A percentile compares a stretch with the other conserved stretches of the same genome.
These are phyloP conservation scores for Dipodomys spectabilis DNA, from an alignment of 2,113 vertebrate species.

Conservation along the genomic window DNA sequence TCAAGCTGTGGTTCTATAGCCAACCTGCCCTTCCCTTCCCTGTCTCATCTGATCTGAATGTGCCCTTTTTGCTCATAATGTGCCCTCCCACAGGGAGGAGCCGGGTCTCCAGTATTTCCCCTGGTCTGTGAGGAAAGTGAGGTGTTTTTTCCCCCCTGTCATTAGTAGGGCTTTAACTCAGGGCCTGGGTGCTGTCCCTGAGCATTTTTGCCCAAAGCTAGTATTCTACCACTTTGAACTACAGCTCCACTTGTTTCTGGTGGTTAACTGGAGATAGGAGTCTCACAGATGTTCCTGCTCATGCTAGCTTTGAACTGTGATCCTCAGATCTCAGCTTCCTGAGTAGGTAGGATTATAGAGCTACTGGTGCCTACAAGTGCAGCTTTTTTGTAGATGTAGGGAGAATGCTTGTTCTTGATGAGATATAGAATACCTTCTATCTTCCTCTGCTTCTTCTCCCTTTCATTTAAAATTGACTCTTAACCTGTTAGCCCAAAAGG, in stretches of 20 bases:
- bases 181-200: too few species aligned
- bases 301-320: too few species aligned
- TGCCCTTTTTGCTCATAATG: neutral
- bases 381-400: neutral
- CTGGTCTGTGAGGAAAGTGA: neutral
- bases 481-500: neutral
- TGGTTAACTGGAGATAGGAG: too few species aligned
- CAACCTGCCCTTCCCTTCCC: neutral
- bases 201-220: too few species aligned
- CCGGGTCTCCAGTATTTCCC: neutral
- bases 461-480: slow-evolving; percentile 29
- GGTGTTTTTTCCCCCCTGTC: neutral
- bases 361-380: too few species aligned
- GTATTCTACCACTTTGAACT: too few species aligned
- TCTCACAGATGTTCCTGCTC: too few species aligned
- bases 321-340: too few species aligned
- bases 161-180: too few species aligned
- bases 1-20: neutral
- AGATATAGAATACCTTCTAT: neutral
- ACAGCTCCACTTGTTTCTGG: too few species aligned
- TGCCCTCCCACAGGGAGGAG: neutral
- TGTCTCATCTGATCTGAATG: neutral
- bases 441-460: neutral
- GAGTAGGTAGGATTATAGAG: too few species aligned
- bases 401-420: neutral